These are phyloP conservation scores for Drosophila leontia DNA, from an alignment of 1,140 invertebrate genomes.

Conservation along the genomic window DNA sequence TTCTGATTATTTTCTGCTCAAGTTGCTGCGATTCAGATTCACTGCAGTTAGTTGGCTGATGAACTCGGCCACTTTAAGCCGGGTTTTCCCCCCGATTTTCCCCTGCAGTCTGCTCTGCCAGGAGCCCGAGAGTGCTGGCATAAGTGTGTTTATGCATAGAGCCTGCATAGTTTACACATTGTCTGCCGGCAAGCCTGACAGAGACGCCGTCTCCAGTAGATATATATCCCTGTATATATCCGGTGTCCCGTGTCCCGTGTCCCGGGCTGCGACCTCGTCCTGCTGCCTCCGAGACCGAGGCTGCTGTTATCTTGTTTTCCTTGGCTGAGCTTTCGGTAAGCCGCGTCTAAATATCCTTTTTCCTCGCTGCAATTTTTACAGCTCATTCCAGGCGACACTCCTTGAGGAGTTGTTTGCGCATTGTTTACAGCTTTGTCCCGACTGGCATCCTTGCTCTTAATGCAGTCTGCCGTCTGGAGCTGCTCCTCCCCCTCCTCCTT, in stretches of 20 bases:
- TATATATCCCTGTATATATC: background rate
- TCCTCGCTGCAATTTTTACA: slow-evolving; percentile 59
- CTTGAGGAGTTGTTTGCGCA: slow-evolving; percentile 60
- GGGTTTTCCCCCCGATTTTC: background rate
- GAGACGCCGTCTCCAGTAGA: slow-evolving; percentile 14
- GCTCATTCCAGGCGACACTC: slow-evolving; percentile 75
- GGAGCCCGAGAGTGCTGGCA: slow-evolving; percentile 40
- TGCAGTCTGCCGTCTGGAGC: slow-evolving; percentile 52
- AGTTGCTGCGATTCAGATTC: background rate
- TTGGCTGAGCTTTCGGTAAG: slow-evolving; percentile 63
- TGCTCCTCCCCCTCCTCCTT: background rate
- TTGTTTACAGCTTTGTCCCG: slow-evolving; percentile 67
- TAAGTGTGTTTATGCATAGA: slow-evolving; percentile 42
- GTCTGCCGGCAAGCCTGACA: slow-evolving; percentile 51
- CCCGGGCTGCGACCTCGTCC: background rate
- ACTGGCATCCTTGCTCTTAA: slow-evolving; percentile 24
- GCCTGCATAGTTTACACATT: slow-evolving; percentile 70
- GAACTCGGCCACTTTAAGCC: slow-evolving; percentile 13
- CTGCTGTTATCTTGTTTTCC: slow-evolving; percentile 52
- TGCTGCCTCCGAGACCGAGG: background rate
- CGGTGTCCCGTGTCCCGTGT: background rate
- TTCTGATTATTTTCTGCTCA: background rate
- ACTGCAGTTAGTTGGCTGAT: background rate
- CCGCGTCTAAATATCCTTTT: slow-evolving; percentile 73
- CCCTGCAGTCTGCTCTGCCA: background rate